A percentile compares a stretch with the other conserved stretches of the same genome.
Evolutionary conservation across 2,113 vertebrate species (phyloP).

Genomic region (Indri indri): DNA sequence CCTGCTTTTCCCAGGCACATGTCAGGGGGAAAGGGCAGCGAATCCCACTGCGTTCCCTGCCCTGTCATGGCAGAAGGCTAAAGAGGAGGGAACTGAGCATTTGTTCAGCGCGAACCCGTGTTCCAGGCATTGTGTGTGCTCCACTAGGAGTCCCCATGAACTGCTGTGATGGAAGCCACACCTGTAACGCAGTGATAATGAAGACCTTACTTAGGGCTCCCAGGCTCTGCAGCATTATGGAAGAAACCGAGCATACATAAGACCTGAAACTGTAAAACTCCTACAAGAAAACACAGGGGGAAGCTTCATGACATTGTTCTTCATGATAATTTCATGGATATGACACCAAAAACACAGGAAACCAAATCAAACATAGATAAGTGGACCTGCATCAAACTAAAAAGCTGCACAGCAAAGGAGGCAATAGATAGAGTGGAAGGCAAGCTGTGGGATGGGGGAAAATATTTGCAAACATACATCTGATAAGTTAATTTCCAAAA

Average conservation of each 20-base stretch:
- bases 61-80: not conserved
- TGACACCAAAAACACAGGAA: not conserved
- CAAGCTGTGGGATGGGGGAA: not conserved
- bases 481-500: not conserved
- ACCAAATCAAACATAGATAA: not conserved
- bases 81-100: not conserved
- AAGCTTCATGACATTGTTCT: not conserved
- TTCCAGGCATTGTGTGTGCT: rapidly evolving
- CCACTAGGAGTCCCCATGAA: rapidly evolving
- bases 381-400: not conserved
- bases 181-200: rapidly evolving
- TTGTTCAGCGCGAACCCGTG: not conserved
- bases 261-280: not conserved
- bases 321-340: not conserved
- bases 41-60: too few species aligned
- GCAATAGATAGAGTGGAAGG: not conserved
- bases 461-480: not conserved
- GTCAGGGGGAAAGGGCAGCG: not conserved
- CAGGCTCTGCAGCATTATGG: not conserved
- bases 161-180: not conserved
- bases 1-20: not conserved
- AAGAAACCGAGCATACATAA: rapidly evolving
- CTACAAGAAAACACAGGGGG: not conserved
- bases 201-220: not conserved
- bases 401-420: not conserved